A percentile compares a stretch with the other conserved stretches of the same genome.
phyloP scores from a whole-genome alignment of 2,888 invertebrate species.

The Drosophila falleni region DNA sequence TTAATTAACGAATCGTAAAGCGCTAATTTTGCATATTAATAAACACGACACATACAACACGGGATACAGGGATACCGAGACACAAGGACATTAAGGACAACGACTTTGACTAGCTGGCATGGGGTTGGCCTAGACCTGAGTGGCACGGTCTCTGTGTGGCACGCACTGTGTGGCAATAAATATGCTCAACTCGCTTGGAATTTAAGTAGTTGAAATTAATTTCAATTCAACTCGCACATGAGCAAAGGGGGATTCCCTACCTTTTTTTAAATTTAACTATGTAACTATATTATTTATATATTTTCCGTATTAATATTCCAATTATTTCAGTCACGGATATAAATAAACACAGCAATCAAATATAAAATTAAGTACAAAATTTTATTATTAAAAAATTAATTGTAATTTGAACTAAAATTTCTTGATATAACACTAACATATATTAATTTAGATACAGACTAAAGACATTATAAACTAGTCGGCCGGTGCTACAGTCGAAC shows the following conservation, averaged over 20 bases:
- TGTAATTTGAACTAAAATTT: neutral
- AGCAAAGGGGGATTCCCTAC: neutral
- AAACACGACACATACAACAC: conserved; percentile 44
- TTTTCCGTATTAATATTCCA: conserved; percentile 8
- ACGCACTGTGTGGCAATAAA: conserved; percentile 70
- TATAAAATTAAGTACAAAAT: conserved; percentile 6
- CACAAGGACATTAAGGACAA: conserved; percentile 31
- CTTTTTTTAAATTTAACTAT: neutral
- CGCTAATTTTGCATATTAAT: conserved; percentile 81
- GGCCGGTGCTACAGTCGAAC: too few species aligned
- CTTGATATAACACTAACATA: too few species aligned
- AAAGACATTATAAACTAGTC: too few species aligned
- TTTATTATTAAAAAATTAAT: neutral
- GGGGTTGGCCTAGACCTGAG: conserved; percentile 15
- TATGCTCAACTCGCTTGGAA: conserved; percentile 45
- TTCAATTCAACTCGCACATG: conserved; percentile 54
- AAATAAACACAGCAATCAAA: conserved; percentile 6
- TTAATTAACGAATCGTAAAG: conserved; percentile 77
- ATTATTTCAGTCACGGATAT: conserved; percentile 3
- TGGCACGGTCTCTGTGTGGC: conserved; percentile 20
- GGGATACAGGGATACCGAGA: conserved; percentile 24
- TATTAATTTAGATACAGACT: too few species aligned
- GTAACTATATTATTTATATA: conserved; percentile 3
- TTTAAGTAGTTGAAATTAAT: conserved; percentile 74
- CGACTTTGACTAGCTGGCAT: neutral